Evolutionary conservation across 2,113 vertebrate species (phyloP).

Genomic region (Vidua chalybeata): DNA sequence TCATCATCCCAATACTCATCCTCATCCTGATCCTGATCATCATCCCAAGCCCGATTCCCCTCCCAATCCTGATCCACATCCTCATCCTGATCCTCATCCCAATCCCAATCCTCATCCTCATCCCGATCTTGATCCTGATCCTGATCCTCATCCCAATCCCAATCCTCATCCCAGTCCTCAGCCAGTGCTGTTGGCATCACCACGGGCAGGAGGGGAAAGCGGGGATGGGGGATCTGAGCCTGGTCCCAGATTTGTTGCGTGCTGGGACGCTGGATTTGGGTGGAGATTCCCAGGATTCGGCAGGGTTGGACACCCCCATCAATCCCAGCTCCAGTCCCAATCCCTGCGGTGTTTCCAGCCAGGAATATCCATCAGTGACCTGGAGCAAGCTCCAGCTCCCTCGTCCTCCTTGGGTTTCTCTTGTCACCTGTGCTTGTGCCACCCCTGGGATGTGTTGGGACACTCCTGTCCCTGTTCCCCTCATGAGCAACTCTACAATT

Average conservation of each 20-base stretch:
- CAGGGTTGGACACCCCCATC: background rate
- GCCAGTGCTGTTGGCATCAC: accelerated
- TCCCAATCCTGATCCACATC: too few species aligned
- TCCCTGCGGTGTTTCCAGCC: accelerated
- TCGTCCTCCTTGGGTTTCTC: background rate
- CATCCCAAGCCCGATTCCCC: too few species aligned
- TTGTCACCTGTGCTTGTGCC: accelerated
- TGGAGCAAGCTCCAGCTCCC: background rate
- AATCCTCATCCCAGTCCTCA: background rate
- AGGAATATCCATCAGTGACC: accelerated
- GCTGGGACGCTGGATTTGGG: accelerated
- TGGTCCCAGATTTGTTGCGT: accelerated
- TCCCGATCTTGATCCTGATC: too few species aligned
- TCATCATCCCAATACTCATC: background rate
- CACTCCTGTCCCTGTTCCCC: accelerated
- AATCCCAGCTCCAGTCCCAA: background rate
- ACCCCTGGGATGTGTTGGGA: background rate
- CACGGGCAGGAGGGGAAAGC: accelerated
- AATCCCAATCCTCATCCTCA: too few species aligned
- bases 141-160: accelerated
- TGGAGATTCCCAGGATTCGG: accelerated
- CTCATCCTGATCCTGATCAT: too few species aligned
- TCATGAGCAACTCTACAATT: background rate
- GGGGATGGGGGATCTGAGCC: background rate
- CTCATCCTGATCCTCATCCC: accelerated